These are phyloP conservation scores for Plectropomus leopardus DNA, from an alignment of 2,113 vertebrate species.

Conservation along the genomic window DNA sequence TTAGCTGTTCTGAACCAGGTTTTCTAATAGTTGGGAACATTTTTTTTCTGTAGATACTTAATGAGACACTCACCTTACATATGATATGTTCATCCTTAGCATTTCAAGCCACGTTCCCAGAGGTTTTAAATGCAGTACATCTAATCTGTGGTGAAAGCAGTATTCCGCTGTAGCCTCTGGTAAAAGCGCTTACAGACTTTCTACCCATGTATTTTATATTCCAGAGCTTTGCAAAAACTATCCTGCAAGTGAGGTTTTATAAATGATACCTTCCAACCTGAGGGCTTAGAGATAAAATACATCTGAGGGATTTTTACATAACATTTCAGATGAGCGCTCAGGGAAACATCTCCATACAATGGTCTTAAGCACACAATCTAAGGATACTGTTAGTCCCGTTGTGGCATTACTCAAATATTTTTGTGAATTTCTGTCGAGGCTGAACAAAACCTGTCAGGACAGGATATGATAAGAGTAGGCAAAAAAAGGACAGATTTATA, in stretches of 20 bases:
- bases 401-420: slow-evolving; percentile 26
- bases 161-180: neutral
- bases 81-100: no score
- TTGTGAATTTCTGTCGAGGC: neutral
- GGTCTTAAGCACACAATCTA: slow-evolving; percentile 9
- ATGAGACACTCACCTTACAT: no score
- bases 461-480: slow-evolving; percentile 6
- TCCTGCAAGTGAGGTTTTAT: slow-evolving; percentile 35
- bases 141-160: neutral
- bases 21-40: no score
- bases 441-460: slow-evolving; percentile 13
- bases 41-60: no score
- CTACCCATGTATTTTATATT: slow-evolving; percentile 2
- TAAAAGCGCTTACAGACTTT: neutral
- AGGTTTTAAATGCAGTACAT: neutral
- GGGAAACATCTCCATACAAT: slow-evolving; percentile 34
- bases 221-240: slow-evolving; percentile 9
- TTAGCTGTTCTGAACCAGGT: no score
- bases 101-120: no score
- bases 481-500: neutral
- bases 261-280: slow-evolving; percentile 35
- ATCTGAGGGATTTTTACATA: slow-evolving; percentile 37
- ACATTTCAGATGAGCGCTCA: slow-evolving; percentile 35
- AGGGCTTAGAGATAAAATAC: slow-evolving; percentile 31
- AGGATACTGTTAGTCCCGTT: slow-evolving; percentile 22